A percentile compares a stretch with the other conserved stretches of the same genome.
phyloP scores from a whole-genome alignment of 2,888 invertebrate species.

The Automeris io region DNA sequence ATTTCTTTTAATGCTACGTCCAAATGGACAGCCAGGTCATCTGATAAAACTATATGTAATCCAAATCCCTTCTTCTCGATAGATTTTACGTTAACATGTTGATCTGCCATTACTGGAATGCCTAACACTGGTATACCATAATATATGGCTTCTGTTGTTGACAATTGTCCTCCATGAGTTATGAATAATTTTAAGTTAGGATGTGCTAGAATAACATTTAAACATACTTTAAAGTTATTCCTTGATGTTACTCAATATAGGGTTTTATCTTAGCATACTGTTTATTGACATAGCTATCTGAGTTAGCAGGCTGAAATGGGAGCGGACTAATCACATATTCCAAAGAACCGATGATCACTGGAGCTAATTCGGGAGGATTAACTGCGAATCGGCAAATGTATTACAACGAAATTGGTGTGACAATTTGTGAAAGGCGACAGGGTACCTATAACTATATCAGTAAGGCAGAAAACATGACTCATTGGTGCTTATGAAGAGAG shows the following conservation, averaged over 20 bases:
- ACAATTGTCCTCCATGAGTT: slow-evolving; percentile 56
- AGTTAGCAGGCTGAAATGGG: neutral
- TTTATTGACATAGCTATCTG: too few species aligned
- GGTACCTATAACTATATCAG: too few species aligned
- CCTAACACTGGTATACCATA: slow-evolving; percentile 57
- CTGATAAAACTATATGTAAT: slow-evolving; percentile 24
- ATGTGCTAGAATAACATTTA: slow-evolving; percentile 42
- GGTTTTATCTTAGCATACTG: too few species aligned
- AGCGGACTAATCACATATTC: neutral
- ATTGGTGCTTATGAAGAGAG: too few species aligned
- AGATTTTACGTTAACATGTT: slow-evolving; percentile 43
- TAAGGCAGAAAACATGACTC: too few species aligned
- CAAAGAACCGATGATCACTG: too few species aligned
- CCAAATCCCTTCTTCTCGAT: slow-evolving; percentile 44
- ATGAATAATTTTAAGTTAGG: slow-evolving; percentile 48
- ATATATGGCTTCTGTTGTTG: slow-evolving; percentile 51
- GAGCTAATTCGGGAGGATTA: too few species aligned
- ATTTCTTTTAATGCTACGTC: neutral
- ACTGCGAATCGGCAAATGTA: too few species aligned
- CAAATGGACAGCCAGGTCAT: neutral
- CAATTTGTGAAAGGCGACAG: too few species aligned
- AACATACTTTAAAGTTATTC: too few species aligned
- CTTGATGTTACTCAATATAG: too few species aligned
- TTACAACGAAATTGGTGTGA: too few species aligned
- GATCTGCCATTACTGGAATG: slow-evolving; percentile 47